A percentile compares a stretch with the other conserved stretches of the same genome.
Evolutionary conservation across 1,140 invertebrate genomes (phyloP).

Genomic region (Marisa cornuarietis): DNA sequence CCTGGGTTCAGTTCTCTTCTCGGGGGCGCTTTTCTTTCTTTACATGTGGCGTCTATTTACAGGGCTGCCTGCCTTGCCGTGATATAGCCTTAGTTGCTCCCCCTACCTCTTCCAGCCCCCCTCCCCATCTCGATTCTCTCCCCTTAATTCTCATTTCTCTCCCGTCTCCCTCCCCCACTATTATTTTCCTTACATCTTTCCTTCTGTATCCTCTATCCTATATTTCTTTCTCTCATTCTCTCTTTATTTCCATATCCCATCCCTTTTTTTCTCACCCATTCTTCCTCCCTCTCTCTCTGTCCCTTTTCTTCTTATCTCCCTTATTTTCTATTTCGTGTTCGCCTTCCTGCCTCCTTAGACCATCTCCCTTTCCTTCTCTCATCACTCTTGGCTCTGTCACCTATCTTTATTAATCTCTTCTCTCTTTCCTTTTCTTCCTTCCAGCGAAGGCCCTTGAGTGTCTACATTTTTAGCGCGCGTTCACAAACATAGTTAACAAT

Average conservation of each 20-base stretch:
- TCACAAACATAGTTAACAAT: no score
- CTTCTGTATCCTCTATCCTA: no score
- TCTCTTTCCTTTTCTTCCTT: no score
- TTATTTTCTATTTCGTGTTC: neutral
- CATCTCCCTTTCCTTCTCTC: neutral
- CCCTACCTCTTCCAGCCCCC: neutral
- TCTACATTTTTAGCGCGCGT: no score
- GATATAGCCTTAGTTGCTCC: neutral
- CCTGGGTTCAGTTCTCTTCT: no score
- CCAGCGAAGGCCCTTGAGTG: no score
- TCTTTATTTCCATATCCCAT: neutral
- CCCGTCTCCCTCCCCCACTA: neutral
- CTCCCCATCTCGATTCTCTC: neutral
- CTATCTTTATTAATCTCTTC: neutral
- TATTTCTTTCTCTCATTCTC: neutral
- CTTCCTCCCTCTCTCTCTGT: no score
- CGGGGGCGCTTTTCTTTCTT: no score
- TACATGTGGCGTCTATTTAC: no score
- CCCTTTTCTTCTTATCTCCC: neutral
- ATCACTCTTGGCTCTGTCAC: neutral
- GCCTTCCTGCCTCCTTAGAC: neutral
- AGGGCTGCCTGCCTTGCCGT: no score
- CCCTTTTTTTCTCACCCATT: neutral
- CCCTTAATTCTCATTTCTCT: no score
- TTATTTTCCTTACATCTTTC: no score